phyloP scores from a whole-genome alignment of 2,888 invertebrate species.

The Agriopis marginaria region DNA sequence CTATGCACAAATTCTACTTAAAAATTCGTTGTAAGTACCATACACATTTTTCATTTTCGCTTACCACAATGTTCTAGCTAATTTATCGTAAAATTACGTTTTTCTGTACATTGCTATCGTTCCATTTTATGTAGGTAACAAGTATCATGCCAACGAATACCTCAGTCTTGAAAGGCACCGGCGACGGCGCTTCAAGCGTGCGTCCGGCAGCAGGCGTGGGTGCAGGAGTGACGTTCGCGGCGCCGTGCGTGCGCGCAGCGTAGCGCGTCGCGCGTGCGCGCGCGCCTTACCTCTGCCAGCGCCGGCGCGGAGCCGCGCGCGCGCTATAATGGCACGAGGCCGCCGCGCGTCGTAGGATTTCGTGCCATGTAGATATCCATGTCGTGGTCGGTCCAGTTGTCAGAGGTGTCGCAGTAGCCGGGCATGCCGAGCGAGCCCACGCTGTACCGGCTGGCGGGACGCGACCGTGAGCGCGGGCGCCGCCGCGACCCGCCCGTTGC shows the following conservation, averaged over 20 bases:
- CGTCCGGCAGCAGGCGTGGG: slow-evolving; percentile 9
- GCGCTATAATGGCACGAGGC: slow-evolving; percentile 92
- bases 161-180: slow-evolving; percentile 45
- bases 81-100: slow-evolving; percentile 14
- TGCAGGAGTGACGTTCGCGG: slow-evolving; percentile 1
- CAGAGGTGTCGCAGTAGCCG: slow-evolving; percentile 95
- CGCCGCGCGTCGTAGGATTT: slow-evolving; percentile 94
- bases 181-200: slow-evolving; percentile 41
- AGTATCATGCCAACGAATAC: slow-evolving; percentile 30
- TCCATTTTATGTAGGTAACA: slow-evolving; percentile 35
- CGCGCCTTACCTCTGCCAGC: slow-evolving; percentile 49
- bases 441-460: slow-evolving; percentile 92
- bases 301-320: slow-evolving; percentile 62
- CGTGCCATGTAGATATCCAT: slow-evolving; percentile 98
- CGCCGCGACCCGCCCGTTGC: slow-evolving; percentile 87
- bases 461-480: slow-evolving; percentile 92
- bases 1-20: background rate
- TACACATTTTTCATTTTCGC: background rate
- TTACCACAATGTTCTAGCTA: background rate
- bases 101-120: slow-evolving; percentile 29
- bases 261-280: slow-evolving; percentile 3
- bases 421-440: slow-evolving; percentile 92
- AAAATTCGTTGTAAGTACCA: slow-evolving; percentile 13
- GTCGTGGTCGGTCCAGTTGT: slow-evolving; percentile 98
- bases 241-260: slow-evolving; percentile 18